Evolutionary conservation across 2,888 invertebrate species (phyloP), one percentile per base, ranked within the genome.

Genomic region (Drepanosiphum platanoidis): DNA sequence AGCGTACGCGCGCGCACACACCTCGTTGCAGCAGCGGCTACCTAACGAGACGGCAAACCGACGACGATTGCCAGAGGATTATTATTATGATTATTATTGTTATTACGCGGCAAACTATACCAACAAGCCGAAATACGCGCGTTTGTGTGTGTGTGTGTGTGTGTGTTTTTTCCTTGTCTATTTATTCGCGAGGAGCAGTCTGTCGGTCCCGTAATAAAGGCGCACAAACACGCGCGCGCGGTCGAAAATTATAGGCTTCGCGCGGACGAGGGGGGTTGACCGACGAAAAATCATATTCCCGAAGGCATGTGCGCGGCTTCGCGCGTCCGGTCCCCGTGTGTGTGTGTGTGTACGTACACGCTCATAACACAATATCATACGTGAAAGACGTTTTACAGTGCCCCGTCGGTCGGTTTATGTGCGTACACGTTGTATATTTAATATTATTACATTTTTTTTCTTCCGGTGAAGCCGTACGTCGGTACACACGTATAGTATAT

Each of bases 41-140:
- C 36, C 58, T 80, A 80, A 80, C 80, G 80, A 80, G 80, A 70
- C 80, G 68, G 80, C 58, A 80, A 80, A 70, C 80, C 52, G 80
- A 79, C 34, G 46, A 36, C 36, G 68, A 34, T 46, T 68, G 68
- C 71, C 70, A n/a, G 32, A 32, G n/a, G 42, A 2, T 15, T 9
- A 30, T 64, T 30, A 64, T 64, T 30, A 79, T 42, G 64, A 66
- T 78, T 42, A 42, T 78, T 27, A 30, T 78, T 75, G 32, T 66
- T 68, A 46, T 80, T 39, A 36, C 27, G 2, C 27, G 71, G 5
- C 39, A 27, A 11, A 15, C 64, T 39, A 58, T 22, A 36, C n/a
- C 22, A n/a, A 13, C 36, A 34, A 8, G 79, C 11, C n/a, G n/a
- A n/a, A n/a, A 32, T 52, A 27, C 30, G 22, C 39, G 39, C 61